phyloP scores from a whole-genome alignment of 2,797 vertebrate species.

The Dendrocincla fuliginosa region DNA sequence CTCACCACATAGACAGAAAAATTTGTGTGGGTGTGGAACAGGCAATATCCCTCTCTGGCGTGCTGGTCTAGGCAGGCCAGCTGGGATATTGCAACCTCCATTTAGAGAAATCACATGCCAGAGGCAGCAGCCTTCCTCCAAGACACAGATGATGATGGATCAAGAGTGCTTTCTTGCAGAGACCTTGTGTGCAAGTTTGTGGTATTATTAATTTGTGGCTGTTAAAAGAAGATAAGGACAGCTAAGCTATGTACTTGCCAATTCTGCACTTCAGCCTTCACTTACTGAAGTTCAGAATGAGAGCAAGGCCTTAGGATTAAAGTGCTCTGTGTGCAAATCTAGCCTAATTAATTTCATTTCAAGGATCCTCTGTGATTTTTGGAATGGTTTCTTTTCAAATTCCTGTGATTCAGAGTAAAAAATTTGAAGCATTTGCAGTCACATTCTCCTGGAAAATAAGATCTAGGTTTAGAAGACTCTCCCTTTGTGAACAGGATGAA shows the following conservation, averaged over 20 bases:
- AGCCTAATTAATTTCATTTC: background rate
- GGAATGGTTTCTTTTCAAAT: background rate
- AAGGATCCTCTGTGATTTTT: background rate
- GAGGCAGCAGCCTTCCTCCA: background rate
- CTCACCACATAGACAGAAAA: background rate
- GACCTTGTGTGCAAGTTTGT: background rate
- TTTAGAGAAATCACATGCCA: background rate
- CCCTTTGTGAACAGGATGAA: background rate
- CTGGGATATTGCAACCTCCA: background rate
- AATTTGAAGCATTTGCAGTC: background rate
- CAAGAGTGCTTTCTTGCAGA: background rate
- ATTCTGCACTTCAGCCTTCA: background rate
- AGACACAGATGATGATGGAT: background rate
- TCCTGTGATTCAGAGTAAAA: background rate
- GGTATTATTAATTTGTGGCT: slow-evolving; percentile 2
- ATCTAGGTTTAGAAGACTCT: background rate
- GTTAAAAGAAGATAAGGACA: slow-evolving; percentile 10
- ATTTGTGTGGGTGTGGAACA: background rate
- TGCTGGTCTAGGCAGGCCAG: background rate
- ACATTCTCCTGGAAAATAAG: background rate
- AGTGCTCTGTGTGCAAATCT: background rate
- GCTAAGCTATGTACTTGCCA: background rate
- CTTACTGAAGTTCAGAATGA: background rate
- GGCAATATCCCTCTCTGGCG: background rate
- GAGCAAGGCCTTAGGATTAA: background rate